Evolutionary conservation across 1,140 invertebrate species (phyloP).

Genomic region (Kradibia gibbosae): DNA sequence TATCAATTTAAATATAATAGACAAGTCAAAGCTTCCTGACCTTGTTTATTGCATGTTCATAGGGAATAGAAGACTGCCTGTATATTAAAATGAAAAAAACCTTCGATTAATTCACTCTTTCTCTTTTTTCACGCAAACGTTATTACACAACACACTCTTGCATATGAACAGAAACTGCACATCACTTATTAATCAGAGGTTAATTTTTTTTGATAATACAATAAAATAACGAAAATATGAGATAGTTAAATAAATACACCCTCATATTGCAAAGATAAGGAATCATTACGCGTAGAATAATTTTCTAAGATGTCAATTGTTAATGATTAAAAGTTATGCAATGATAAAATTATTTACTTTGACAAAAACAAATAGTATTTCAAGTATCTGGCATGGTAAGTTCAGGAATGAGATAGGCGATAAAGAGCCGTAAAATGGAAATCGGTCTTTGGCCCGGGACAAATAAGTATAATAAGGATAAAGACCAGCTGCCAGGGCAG

Average conservation of each 20-base stretch:
- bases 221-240: not conserved
- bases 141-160: slow-evolving; percentile 8
- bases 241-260: not conserved
- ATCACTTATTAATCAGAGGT: not conserved
- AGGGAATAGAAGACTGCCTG: not conserved
- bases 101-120: not conserved
- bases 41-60: not conserved
- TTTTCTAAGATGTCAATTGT: not conserved
- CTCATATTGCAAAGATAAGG: not conserved
- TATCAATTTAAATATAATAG: too few species aligned
- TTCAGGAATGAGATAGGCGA: too few species aligned
- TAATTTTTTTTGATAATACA: not conserved
- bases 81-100: not conserved
- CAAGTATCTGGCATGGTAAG: too few species aligned
- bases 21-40: too few species aligned
- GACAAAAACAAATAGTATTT: not conserved
- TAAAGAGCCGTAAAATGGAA: too few species aligned
- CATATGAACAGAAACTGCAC: too few species aligned
- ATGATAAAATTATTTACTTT: not conserved
- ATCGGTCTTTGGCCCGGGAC: not conserved
- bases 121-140: not conserved
- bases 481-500: too few species aligned
- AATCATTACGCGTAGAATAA: not conserved
- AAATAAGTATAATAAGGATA: too few species aligned
- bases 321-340: not conserved